Evolutionary conservation across 2,888 invertebrate genomes (phyloP), one percentile per base, ranked within the genome.

Genomic region (Serripes groenlandicus): DNA sequence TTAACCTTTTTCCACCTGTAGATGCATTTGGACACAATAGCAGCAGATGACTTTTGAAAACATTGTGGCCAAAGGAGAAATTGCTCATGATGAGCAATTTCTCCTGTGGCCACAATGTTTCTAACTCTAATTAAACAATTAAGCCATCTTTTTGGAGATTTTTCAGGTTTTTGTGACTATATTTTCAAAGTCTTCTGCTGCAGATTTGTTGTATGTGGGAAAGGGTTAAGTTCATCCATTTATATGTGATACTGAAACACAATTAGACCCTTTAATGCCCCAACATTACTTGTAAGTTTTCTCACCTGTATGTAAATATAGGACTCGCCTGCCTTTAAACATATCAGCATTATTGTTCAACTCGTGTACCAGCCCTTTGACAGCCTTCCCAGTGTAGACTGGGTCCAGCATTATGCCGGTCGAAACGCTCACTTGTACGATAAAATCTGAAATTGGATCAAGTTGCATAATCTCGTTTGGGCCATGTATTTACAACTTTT

Each of bases 361-460:
- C 77, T 92, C 91, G 37, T 89, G 52, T 21, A 91, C 75, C 71
- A 94, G 75, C 15, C 93, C 92, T 54, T 77, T 83, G 0, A 89
- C 91, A 56, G 91, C 91, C 79, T 94, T 94, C 5, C 93, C 93
- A 11, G 91, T 91, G 84, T 93, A 94, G 0, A 90, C 89, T 9
- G 93, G 93, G 78, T 94, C 94, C 30, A 93, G 69, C 66, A 93
- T 79, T 18, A 93, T 90, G 0, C 92, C 92, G 15, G 93, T 93
- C 7, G 62, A 70, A 1, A 62, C 69, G 21, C 88, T 80, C 7
- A 93, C 88, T 2, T 88, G 35, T 21, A 80, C 69, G n/a, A 92
- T 85, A 77, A 92, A 93, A 54, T 92, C 92, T 93, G 88, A 9
- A 85, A 79, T n/a, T n/a, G n/a, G n/a, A n/a, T n/a, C n/a, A n/a